Evolutionary conservation across 1,140 invertebrate species (phyloP).

Genomic region (Gerris buenoi): DNA sequence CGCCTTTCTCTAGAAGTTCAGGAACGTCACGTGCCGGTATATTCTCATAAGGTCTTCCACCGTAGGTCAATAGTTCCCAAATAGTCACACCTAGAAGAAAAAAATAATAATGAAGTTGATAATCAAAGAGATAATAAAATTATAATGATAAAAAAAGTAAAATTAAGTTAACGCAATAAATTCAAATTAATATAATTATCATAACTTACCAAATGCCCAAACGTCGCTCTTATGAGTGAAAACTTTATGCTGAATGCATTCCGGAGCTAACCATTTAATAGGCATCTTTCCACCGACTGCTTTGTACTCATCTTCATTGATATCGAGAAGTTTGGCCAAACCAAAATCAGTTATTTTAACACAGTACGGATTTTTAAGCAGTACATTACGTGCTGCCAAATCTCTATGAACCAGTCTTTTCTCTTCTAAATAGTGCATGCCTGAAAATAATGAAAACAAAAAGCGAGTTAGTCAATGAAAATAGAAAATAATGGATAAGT

Average conservation of each 20-base stretch:
- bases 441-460: conserved; percentile 25
- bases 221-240: conserved; percentile 98
- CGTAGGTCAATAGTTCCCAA: conserved; percentile 94
- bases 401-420: conserved; percentile 88
- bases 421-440: conserved; percentile 95
- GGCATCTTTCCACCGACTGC: conserved; percentile 95
- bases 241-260: conserved; percentile 87
- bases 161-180: too few relatives aligned
- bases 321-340: conserved; percentile 83
- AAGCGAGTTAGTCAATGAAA: too few relatives aligned
- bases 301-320: conserved; percentile 92
- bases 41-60: conserved; percentile 81
- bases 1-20: conserved; percentile 80
- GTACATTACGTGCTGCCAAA: conserved; percentile 87
- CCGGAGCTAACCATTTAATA: conserved; percentile 94
- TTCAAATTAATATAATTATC: too few relatives aligned
- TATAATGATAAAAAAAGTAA: too few relatives aligned
- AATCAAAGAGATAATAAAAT: too few relatives aligned
- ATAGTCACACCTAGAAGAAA: conserved; percentile 59
- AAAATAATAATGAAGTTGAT: too few relatives aligned
- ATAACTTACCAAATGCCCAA: conserved; percentile 77
- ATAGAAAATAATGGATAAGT: too few relatives aligned
- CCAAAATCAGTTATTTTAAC: conserved; percentile 99
- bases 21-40: conserved; percentile 80
- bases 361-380: conserved; percentile 83